Evolutionary conservation across 2,888 invertebrate species (phyloP).

Genomic region (Agonopterix subpropinquella): DNA sequence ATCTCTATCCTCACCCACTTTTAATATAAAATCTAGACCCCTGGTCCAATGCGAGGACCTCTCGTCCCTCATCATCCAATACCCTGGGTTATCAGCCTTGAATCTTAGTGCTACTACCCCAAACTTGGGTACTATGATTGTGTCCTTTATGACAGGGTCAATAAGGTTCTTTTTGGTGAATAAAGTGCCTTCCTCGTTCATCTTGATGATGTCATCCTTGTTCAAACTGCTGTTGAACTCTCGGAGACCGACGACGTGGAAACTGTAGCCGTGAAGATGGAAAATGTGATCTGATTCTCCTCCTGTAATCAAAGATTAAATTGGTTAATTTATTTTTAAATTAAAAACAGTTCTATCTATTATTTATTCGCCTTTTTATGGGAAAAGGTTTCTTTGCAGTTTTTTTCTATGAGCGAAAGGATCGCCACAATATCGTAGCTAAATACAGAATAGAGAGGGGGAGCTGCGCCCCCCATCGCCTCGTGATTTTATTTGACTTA

Average conservation of each 20-base stretch:
- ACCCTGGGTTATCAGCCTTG: conserved; percentile 85
- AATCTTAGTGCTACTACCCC: conserved; percentile 83
- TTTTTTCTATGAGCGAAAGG: too few relatives aligned
- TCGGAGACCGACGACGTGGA: conserved; percentile 78
- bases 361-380: too few relatives aligned
- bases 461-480: too few relatives aligned
- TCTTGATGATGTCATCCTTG: conserved; percentile 68
- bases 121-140: conserved; percentile 81
- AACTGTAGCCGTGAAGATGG: conserved; percentile 85
- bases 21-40: conserved; percentile 83
- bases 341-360: too few relatives aligned
- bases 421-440: too few relatives aligned
- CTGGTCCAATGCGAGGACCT: conserved; percentile 83
- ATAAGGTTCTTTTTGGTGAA: conserved; percentile 72
- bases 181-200: conserved; percentile 75
- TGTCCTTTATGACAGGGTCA: conserved; percentile 82
- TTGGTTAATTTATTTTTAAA: too few relatives aligned
- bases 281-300: conserved; percentile 81
- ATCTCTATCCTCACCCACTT: conserved; percentile 80
- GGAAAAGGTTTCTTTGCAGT: too few relatives aligned
- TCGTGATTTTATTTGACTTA: too few relatives aligned
- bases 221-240: conserved; percentile 69
- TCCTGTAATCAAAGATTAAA: conserved; percentile 52
- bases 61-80: conserved; percentile 88
- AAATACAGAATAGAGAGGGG: too few relatives aligned